phyloP scores from a whole-genome alignment of 2,797 vertebrate genomes.

The Pseudotriccus pelzelni region DNA sequence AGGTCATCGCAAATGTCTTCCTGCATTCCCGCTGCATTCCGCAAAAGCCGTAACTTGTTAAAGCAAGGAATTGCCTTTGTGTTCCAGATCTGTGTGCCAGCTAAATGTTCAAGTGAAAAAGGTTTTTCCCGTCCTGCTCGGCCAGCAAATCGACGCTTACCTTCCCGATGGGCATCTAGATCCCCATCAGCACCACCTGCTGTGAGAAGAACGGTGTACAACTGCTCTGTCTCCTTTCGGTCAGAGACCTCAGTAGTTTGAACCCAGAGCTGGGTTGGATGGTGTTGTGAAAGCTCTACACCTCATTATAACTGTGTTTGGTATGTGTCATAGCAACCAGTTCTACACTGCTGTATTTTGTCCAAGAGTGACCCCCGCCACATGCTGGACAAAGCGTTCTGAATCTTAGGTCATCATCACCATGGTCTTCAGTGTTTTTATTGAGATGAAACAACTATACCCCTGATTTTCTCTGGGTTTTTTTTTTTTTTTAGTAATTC shows the following conservation, averaged over 20 bases:
- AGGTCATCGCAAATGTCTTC: not conserved
- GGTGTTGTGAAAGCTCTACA: not conserved
- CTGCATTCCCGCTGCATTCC: not conserved
- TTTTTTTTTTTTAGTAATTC: slow-evolving; percentile 29
- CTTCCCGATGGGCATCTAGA: slow-evolving; percentile 91
- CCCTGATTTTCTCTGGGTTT: slow-evolving; percentile 5
- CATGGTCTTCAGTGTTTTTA: slow-evolving; percentile 85
- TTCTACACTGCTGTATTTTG: slow-evolving; percentile 35
- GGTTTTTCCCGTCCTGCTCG: slow-evolving; percentile 90
- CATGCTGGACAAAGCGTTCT: not conserved
- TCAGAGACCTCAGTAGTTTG: slow-evolving; percentile 82
- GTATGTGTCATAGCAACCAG: slow-evolving; percentile 42
- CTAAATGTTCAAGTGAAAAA: slow-evolving; percentile 75
- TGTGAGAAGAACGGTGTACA: slow-evolving; percentile 69
- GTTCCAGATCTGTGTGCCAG: slow-evolving; percentile 68
- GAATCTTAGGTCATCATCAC: slow-evolving; percentile 66
- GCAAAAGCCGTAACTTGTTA: not conserved
- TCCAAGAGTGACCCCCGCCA: slow-evolving; percentile 22
- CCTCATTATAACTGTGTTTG: slow-evolving; percentile 20
- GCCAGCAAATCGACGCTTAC: slow-evolving; percentile 90
- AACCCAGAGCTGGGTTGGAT: slow-evolving; percentile 55
- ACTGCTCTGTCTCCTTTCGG: slow-evolving; percentile 78
- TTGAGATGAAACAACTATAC: slow-evolving; percentile 46
- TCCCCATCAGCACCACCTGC: slow-evolving; percentile 74
- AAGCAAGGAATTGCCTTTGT: slow-evolving; percentile 60